Evolutionary conservation across 2,797 vertebrate species (phyloP).

Genomic region (Cyclura pinguis): DNA sequence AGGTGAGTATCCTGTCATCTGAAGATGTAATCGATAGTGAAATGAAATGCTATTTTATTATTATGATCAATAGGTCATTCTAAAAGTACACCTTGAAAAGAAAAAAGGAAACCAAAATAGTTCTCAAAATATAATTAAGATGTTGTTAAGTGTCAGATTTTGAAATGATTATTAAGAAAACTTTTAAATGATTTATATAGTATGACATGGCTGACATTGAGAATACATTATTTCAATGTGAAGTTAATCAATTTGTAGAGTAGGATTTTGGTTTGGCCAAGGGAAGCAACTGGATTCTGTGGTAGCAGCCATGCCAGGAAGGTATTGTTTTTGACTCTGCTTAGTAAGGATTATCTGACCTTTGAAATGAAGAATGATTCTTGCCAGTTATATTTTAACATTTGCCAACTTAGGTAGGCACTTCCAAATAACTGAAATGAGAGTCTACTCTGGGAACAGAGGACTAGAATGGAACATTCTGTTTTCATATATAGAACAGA

Average conservation of each 20-base stretch:
- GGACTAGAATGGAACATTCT: neutral
- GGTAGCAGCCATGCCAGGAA: neutral
- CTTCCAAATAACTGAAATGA: neutral
- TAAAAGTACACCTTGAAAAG: slow-evolving; percentile 40
- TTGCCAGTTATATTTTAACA: neutral
- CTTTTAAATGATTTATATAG: slow-evolving; percentile 29
- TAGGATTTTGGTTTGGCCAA: neutral
- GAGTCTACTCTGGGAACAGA: neutral
- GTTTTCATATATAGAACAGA: slow-evolving; percentile 1
- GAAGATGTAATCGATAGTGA: slow-evolving; percentile 45
- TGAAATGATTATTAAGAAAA: slow-evolving; percentile 36
- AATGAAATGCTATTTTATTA: slow-evolving; percentile 56
- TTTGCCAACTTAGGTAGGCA: neutral
- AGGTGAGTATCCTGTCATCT: slow-evolving; percentile 52
- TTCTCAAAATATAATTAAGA: slow-evolving; percentile 51
- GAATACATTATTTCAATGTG: slow-evolving; percentile 28
- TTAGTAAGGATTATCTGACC: slow-evolving; percentile 4
- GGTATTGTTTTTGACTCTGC: neutral
- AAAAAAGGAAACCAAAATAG: slow-evolving; percentile 45
- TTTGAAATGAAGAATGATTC: slow-evolving; percentile 23
- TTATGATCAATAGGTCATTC: slow-evolving; percentile 61
- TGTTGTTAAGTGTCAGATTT: neutral
- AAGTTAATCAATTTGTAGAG: slow-evolving; percentile 29
- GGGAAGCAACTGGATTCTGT: neutral
- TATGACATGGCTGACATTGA: slow-evolving; percentile 31